Evolutionary conservation across 2,888 invertebrate species (phyloP).

Genomic region (Plemyria rubiginata): DNA sequence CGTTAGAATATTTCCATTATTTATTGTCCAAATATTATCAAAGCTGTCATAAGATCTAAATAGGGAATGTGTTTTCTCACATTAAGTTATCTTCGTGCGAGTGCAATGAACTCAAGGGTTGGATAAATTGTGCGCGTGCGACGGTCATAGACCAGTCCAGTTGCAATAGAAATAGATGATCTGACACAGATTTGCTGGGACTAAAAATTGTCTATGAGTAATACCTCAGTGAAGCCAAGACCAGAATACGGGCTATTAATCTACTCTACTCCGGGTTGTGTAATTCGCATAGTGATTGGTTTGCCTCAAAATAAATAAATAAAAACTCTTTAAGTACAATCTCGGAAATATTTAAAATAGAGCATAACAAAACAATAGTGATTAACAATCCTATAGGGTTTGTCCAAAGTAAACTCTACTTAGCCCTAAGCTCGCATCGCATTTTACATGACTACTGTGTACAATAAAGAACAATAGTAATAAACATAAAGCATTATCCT

Average conservation of each 20-base stretch:
- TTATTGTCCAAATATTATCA: slow-evolving; percentile 57
- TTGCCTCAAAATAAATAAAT: slow-evolving; percentile 11
- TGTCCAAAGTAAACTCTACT: too few species aligned
- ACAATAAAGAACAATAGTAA: too few species aligned
- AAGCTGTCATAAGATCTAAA: slow-evolving; percentile 57
- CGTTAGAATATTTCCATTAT: slow-evolving; percentile 44
- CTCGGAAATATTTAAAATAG: too few species aligned
- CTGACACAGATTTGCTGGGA: slow-evolving; percentile 41
- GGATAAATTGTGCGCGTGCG: slow-evolving; percentile 55
- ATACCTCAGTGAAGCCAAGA: slow-evolving; percentile 38
- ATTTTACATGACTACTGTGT: too few species aligned
- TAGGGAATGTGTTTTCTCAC: slow-evolving; percentile 62
- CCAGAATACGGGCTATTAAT: slow-evolving; percentile 24
- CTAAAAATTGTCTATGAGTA: slow-evolving; percentile 41
- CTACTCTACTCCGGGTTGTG: slow-evolving; percentile 15
- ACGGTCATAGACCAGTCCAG: slow-evolving; percentile 39
- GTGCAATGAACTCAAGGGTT: slow-evolving; percentile 63
- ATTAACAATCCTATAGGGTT: too few species aligned
- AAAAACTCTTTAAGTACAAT: too few species aligned
- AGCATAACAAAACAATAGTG: too few species aligned
- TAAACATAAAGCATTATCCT: too few species aligned
- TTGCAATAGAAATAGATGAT: slow-evolving; percentile 41
- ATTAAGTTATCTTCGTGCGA: slow-evolving; percentile 59
- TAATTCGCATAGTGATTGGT: slow-evolving; percentile 1
- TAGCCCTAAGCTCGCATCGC: too few species aligned